Conservation (phyloP, 2,888 invertebrate genomes). For the Blera fallax region DNA sequence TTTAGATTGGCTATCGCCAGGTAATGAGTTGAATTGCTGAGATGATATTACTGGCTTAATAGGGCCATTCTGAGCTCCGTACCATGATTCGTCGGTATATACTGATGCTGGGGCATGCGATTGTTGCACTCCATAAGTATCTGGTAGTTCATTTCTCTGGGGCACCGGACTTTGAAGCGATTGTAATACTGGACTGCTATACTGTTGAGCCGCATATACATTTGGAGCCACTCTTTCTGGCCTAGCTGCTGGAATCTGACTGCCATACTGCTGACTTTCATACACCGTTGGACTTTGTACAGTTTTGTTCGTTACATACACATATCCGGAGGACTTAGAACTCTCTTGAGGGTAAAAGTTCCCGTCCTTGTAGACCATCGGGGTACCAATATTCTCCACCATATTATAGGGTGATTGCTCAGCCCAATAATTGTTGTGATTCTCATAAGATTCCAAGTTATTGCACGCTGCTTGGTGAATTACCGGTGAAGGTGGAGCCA, state of each 20-base stretch:
- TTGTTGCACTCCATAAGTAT: background rate
- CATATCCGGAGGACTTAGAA: background rate
- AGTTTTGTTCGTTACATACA: background rate
- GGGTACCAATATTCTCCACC: slow-evolving; percentile 15
- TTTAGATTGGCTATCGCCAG: background rate
- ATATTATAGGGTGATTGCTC: background rate
- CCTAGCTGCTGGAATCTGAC: background rate
- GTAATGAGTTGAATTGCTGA: background rate
- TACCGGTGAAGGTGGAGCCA: background rate
- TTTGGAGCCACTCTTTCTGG: background rate
- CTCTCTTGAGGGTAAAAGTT: slow-evolving; percentile 15
- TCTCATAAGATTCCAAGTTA: background rate
- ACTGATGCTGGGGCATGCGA: background rate
- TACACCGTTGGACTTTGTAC: background rate
- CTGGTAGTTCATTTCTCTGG: background rate
- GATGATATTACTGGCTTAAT: background rate
- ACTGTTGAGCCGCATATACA: background rate
- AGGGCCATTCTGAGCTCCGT: background rate
- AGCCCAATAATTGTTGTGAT: background rate
- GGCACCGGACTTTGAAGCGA: background rate
- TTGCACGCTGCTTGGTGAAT: background rate
- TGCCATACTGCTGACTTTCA: background rate
- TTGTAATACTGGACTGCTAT: background rate
- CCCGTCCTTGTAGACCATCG: slow-evolving; percentile 25
- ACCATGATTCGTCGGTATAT: background rate